Percentiles rank a stretch among this genome's conserved stretches.
These are phyloP conservation scores for Papilio polytes DNA, from an alignment of 1,140 invertebrate genomes.

Conservation along the genomic window DNA sequence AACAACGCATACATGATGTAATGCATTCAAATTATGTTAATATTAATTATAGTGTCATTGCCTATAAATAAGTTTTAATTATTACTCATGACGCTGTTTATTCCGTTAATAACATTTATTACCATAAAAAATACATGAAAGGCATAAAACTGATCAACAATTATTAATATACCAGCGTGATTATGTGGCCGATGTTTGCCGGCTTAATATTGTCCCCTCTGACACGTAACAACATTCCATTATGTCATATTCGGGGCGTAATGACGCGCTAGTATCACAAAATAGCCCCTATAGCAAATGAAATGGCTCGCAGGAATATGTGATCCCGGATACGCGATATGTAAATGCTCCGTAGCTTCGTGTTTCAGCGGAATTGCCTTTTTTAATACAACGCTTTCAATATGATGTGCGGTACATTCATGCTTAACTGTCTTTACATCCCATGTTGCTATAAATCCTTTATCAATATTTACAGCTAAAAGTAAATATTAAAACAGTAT, in stretches of 20 bases:
- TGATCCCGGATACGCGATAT: slow-evolving; percentile 35
- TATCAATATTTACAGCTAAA: slow-evolving; percentile 5
- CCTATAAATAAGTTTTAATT: not conserved
- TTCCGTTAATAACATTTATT: slow-evolving; percentile 7
- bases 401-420: slow-evolving; percentile 8
- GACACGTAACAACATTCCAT: slow-evolving; percentile 56
- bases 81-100: not conserved
- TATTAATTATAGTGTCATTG: not conserved
- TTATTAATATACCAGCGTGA: slow-evolving; percentile 47
- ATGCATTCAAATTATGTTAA: slow-evolving; percentile 14
- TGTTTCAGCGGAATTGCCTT: slow-evolving; percentile 33
- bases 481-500: not conserved
- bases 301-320: slow-evolving; percentile 37
- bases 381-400: slow-evolving; percentile 29
- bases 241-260: slow-evolving; percentile 60
- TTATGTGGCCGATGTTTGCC: slow-evolving; percentile 46
- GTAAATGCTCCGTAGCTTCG: slow-evolving; percentile 30
- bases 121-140: slow-evolving; percentile 26
- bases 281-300: slow-evolving; percentile 51
- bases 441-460: not conserved
- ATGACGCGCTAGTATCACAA: slow-evolving; percentile 55
- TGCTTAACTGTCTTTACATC: not conserved
- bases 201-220: slow-evolving; percentile 51
- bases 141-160: slow-evolving; percentile 34
- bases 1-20: slow-evolving; percentile 17